These are phyloP conservation scores for Mohoua ochrocephala DNA, from an alignment of 2,113 vertebrate genomes.

Conservation along the genomic window DNA sequence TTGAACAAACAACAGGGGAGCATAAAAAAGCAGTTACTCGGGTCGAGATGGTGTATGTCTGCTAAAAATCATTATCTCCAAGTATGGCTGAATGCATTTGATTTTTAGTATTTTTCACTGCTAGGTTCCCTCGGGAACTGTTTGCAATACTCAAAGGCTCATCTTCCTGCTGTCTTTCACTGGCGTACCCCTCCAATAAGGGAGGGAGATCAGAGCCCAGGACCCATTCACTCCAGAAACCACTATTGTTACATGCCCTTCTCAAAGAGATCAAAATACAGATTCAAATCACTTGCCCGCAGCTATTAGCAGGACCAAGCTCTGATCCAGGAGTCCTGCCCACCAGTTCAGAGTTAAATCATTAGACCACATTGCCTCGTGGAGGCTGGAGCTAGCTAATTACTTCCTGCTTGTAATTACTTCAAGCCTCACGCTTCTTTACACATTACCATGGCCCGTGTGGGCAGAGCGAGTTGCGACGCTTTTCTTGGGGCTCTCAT, in stretches of 20 bases:
- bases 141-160: neutral
- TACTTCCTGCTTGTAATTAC: slow-evolving; percentile 3
- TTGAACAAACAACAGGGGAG: neutral
- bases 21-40: neutral
- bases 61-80: neutral
- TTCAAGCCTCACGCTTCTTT: neutral
- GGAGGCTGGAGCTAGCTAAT: neutral
- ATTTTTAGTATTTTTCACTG: neutral
- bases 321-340: neutral
- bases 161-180: neutral
- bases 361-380: neutral
- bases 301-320: neutral
- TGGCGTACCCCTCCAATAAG: neutral
- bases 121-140: neutral
- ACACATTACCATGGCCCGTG: neutral
- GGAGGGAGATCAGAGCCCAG: neutral
- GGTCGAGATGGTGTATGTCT: neutral
- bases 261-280: neutral
- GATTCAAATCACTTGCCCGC: neutral
- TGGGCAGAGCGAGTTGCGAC: neutral
- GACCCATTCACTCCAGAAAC: neutral
- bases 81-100: neutral
- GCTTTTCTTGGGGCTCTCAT: neutral
- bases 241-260: neutral
- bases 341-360: neutral